These are phyloP conservation scores for Glaucopsyche alexis DNA, from an alignment of 2,888 invertebrate species.

Conservation along the genomic window DNA sequence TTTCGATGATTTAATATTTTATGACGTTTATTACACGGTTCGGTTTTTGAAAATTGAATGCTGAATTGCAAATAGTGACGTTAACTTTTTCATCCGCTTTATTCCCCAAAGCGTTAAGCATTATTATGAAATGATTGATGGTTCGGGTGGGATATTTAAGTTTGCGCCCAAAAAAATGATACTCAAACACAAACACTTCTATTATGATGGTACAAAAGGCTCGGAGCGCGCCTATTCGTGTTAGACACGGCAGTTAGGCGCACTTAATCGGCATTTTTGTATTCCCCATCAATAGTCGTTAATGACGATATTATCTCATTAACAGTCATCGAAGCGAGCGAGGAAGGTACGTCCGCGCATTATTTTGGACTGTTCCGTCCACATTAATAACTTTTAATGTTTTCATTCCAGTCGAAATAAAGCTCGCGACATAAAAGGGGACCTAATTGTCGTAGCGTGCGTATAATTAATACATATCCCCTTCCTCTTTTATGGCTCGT, in stretches of 20 bases:
- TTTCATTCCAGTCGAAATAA: conserved; percentile 57
- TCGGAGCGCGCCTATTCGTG: conserved; percentile 69
- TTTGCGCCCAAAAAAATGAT: conserved; percentile 56
- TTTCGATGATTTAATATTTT: conserved; percentile 40
- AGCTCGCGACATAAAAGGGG: conserved; percentile 42
- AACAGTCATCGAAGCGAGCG: conserved; percentile 69
- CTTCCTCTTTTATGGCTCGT: conserved; percentile 25
- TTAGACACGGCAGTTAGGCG: conserved; percentile 76
- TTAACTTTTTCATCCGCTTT: conserved; percentile 47
- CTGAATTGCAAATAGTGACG: conserved; percentile 67
- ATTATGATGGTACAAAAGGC: conserved; percentile 68
- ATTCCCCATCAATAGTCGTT: conserved; percentile 58
- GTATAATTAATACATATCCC: conserved; percentile 42
- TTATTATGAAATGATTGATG: conserved; percentile 74
- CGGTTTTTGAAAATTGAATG: not conserved
- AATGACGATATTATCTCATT: conserved; percentile 74
- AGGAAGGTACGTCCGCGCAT: conserved; percentile 54
- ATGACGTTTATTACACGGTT: conserved; percentile 30
- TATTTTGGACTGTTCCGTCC: conserved; percentile 54
- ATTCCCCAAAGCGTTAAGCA: conserved; percentile 65
- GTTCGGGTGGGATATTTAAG: conserved; percentile 66
- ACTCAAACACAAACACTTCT: conserved; percentile 74
- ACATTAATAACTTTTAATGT: conserved; percentile 63
- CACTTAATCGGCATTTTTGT: conserved; percentile 73
- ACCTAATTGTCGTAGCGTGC: conserved; percentile 43